phyloP scores from a whole-genome alignment of 2,888 invertebrate genomes.

The Opisthograptis luteolata region DNA sequence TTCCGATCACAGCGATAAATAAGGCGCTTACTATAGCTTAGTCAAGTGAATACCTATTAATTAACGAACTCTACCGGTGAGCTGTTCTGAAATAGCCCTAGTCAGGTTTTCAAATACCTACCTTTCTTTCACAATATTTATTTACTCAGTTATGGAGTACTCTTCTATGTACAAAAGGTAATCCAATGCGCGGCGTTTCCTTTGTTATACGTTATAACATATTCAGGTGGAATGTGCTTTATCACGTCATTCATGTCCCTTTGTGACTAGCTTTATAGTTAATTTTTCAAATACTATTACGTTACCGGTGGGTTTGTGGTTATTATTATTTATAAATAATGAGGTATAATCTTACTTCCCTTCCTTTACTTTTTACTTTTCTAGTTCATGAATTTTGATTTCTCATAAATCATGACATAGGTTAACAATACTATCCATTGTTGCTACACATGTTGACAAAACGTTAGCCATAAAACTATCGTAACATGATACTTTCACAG shows the following conservation, averaged over 20 bases:
- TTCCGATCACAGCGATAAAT: slow-evolving; percentile 10
- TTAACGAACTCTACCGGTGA: background rate
- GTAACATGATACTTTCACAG: slow-evolving; percentile 35
- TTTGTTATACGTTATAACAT: slow-evolving; percentile 22
- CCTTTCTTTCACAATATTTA: slow-evolving; percentile 9
- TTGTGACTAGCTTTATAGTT: slow-evolving; percentile 14
- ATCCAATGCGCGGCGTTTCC: slow-evolving; percentile 18
- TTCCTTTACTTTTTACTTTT: too few species aligned
- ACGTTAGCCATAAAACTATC: background rate
- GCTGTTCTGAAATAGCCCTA: slow-evolving; percentile 3
- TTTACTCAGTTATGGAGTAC: background rate
- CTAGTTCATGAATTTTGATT: too few species aligned
- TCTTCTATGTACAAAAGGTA: slow-evolving; percentile 6
- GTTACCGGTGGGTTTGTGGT: background rate
- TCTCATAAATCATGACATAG: too few species aligned
- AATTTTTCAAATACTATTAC: slow-evolving; percentile 5
- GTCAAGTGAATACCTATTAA: slow-evolving; percentile 4
- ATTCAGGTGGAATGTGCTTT: slow-evolving; percentile 27
- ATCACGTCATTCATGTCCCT: slow-evolving; percentile 26
- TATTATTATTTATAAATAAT: background rate
- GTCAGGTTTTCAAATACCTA: background rate
- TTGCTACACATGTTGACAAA: background rate
- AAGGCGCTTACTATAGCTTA: slow-evolving; percentile 5
- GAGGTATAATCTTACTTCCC: too few species aligned
- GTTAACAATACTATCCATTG: too few species aligned